Evolutionary conservation across 2,888 invertebrate species (phyloP), one percentile per base, ranked within the genome.

Genomic region (Autographa pulchrina): DNA sequence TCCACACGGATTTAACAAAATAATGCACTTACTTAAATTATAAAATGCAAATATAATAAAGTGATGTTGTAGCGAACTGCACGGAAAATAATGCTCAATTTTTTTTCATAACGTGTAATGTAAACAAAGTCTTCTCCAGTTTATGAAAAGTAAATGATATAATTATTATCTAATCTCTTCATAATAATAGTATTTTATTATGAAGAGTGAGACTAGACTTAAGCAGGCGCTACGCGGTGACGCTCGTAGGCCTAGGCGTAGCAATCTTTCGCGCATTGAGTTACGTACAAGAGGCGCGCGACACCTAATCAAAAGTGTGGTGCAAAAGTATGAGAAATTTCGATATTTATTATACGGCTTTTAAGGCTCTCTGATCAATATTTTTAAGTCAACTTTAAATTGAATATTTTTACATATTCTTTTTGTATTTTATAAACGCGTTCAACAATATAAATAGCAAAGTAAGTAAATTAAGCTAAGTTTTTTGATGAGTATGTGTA

Each of bases 171-270:
- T 16, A 43, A 43, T 3, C 43, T 43, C 43, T 14, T 16, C 43
- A n/a, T n/a, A n/a, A n/a, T n/a, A n/a, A n/a, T n/a, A n/a, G n/a
- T n/a, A n/a, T 43, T 2, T n/a, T 48, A n/a, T 48, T n/a, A 48
- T 43, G 0, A 48, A 2, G 7, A 48, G n/a, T n/a, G 48, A 16
- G 0, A 48, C 7, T 48, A n/a, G 8, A 9, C 38, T 38, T 11
- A 16, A 48, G 6, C 7, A 25, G 14, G 25, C 62, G 63, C 63
- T 54, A 54, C 63, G 18, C 52, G 13, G 20, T 13, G 32, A 35
- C 20, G 48, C 35, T 64, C 63, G 63, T 64, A 64, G 54, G 18
- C 63, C 6, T 20, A 35, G 52, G 20, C 63, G 63, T 64, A 64
- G 63, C 63, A 35, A 20, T 8, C 18, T 18, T 8, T 18, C 9